These are phyloP conservation scores for Crocodylus rhombifer DNA, from an alignment of 2,797 vertebrate genomes.

Conservation along the genomic window DNA sequence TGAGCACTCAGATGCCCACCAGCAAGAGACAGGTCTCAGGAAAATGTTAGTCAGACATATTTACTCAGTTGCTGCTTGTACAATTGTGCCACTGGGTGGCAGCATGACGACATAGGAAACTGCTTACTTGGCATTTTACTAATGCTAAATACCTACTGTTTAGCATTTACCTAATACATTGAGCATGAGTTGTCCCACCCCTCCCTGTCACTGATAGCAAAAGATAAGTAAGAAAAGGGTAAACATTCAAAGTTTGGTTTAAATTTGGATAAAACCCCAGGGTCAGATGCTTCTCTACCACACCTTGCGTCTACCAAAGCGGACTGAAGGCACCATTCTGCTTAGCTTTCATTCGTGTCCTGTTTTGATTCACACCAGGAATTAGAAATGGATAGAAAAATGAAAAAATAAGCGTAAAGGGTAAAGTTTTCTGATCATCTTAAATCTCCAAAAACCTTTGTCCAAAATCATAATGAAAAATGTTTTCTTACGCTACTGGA, in stretches of 20 bases:
- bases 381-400: background rate
- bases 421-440: background rate
- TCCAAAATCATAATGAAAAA: slow-evolving; percentile 15
- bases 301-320: background rate
- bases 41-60: background rate
- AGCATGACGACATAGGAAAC: slow-evolving; percentile 42
- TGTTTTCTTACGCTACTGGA: background rate
- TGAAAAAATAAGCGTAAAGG: background rate
- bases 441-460: slow-evolving; percentile 24
- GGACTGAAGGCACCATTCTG: background rate
- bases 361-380: background rate
- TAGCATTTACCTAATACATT: background rate
- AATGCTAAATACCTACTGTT: no score
- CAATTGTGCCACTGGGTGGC: slow-evolving; percentile 60
- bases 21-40: background rate
- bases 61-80: background rate
- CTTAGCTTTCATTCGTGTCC: background rate
- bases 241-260: background rate
- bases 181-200: background rate
- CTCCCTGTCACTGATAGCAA: accelerated
- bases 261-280: background rate
- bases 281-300: background rate
- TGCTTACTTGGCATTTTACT: background rate
- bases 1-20: accelerated
- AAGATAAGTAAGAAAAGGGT: background rate